These are phyloP conservation scores for Acinonyx jubatus DNA, from an alignment of 2,113 vertebrate genomes.

Conservation along the genomic window DNA sequence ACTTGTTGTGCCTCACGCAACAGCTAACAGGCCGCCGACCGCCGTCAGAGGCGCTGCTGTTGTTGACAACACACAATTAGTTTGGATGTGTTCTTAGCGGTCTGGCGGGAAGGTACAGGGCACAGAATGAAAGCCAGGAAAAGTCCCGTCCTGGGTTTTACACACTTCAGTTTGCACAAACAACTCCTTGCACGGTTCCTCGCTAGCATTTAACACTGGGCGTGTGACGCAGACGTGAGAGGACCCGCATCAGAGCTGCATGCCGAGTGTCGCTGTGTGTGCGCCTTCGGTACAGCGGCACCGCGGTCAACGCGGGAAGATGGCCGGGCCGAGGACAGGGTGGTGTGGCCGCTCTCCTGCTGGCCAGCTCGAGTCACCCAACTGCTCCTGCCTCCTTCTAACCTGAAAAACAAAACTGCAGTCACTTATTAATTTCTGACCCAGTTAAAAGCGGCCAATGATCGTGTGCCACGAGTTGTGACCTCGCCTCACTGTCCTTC, in stretches of 20 bases:
- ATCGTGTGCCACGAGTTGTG: fast-evolving
- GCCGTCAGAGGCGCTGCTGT: neutral
- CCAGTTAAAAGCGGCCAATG: neutral
- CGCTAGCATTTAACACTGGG: fast-evolving
- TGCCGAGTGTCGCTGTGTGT: too few relatives aligned
- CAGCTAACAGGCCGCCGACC: neutral
- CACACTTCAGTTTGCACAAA: neutral
- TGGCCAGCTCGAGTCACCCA: fast-evolving
- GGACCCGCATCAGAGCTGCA: too few relatives aligned
- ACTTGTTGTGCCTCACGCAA: neutral
- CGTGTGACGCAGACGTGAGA: fast-evolving
- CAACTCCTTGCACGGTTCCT: neutral
- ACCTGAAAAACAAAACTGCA: neutral
- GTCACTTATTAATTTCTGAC: neutral
- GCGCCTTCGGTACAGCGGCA: neutral
- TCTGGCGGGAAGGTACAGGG: too few relatives aligned
- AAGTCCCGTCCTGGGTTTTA: neutral
- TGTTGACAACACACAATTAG: neutral
- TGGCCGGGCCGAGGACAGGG: neutral
- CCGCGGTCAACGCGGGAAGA: neutral
- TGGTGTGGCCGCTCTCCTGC: neutral
- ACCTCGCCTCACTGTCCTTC: fast-evolving
- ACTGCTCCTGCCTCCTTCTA: neutral
- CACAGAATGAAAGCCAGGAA: neutral
- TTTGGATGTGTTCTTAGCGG: neutral